Evolutionary conservation across 2,797 vertebrate genomes (phyloP).

Genomic region (Psittacula derbiana): DNA sequence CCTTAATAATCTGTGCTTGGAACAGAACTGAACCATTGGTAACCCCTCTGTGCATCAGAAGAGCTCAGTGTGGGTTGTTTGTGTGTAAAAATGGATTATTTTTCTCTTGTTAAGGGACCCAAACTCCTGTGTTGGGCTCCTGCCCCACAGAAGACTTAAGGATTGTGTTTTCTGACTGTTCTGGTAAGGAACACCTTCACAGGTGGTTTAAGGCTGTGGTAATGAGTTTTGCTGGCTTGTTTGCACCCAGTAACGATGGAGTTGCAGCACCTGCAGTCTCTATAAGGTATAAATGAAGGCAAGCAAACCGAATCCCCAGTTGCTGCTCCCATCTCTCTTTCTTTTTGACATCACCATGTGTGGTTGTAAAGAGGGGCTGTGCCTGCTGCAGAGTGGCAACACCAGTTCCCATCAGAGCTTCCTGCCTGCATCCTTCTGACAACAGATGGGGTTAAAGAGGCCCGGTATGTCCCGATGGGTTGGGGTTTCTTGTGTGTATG

Average conservation of each 20-base stretch:
- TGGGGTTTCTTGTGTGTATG: not conserved
- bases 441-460: not conserved
- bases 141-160: not conserved
- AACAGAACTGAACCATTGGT: not conserved
- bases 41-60: not conserved
- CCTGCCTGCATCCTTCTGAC: not conserved
- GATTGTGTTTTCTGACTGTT: not conserved
- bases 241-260: not conserved
- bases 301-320: not conserved
- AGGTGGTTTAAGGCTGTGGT: not conserved
- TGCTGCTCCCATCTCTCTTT: not conserved
- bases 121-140: not conserved
- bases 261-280: not conserved
- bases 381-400: not conserved
- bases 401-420: not conserved
- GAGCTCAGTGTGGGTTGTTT: not conserved
- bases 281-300: not conserved
- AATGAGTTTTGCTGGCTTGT: not conserved
- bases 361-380: not conserved
- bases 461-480: not conserved
- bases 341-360: accelerated
- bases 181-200: not conserved
- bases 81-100: not conserved
- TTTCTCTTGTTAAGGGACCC: not conserved
- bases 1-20: not conserved